phyloP scores from a whole-genome alignment of 2,113 vertebrate genomes.

The Ahaetulla prasina region DNA sequence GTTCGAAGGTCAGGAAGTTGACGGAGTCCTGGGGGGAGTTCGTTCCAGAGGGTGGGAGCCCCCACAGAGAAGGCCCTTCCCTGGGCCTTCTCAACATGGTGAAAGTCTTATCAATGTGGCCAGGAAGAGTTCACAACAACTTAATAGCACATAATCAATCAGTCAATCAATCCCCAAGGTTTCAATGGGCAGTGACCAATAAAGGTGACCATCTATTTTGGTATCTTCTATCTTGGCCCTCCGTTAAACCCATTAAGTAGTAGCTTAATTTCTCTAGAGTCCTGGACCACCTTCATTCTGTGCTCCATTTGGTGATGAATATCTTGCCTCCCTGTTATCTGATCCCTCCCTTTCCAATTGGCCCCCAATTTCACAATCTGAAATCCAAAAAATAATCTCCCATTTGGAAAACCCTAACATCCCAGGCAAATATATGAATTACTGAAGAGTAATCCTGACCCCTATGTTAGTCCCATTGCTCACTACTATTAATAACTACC shows the following conservation, averaged over 20 bases:
- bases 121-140: background rate
- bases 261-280: background rate
- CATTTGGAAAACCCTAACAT: background rate
- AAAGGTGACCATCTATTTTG: background rate
- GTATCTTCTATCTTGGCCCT: background rate
- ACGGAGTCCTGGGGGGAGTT: too few species aligned
- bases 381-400: background rate
- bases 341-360: background rate
- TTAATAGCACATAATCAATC: background rate
- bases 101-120: background rate
- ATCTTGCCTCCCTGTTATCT: background rate
- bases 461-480: background rate
- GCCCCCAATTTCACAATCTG: background rate
- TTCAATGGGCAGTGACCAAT: background rate
- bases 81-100: too few species aligned
- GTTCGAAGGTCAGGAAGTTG: too few species aligned
- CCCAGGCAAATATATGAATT: background rate
- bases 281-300: background rate
- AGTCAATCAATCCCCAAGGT: background rate
- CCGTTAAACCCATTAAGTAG: background rate
- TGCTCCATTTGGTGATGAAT: background rate
- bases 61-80: too few species aligned
- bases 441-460: background rate
- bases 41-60: too few species aligned
- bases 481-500: background rate